Conservation (phyloP, 1,140 invertebrate species). For the Batillaria attramentaria region DNA sequence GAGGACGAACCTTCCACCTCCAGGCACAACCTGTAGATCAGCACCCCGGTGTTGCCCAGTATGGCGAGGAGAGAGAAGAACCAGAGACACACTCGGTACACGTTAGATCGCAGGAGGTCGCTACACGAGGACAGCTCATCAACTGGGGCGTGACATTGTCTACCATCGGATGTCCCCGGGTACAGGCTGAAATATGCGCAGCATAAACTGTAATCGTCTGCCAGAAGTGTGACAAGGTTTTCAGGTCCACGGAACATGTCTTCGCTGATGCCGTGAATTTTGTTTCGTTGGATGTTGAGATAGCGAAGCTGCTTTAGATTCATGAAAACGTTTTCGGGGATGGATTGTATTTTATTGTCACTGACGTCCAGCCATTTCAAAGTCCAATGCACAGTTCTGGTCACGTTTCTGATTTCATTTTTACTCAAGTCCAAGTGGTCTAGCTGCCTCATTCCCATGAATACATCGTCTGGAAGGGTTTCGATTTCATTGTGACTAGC, state of each 20-base stretch:
- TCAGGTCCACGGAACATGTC: conserved; percentile 36
- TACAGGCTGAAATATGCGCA: conserved; percentile 36
- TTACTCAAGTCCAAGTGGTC: conserved; percentile 30
- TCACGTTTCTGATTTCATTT: conserved; percentile 27
- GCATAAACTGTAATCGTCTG: conserved; percentile 46
- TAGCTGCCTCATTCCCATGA: too few relatives aligned
- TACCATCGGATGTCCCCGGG: conserved; percentile 17
- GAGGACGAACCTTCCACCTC: conserved; percentile 9
- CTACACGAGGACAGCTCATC: conserved; percentile 51
- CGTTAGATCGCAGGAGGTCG: conserved; percentile 37
- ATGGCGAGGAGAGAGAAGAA: conserved; percentile 39
- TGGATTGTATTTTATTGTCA: neutral
- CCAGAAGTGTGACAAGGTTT: conserved; percentile 31
- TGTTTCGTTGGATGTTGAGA: conserved; percentile 35
- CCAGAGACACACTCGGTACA: conserved; percentile 44
- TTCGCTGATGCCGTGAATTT: conserved; percentile 17
- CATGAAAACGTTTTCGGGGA: conserved; percentile 18
- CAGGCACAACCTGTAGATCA: conserved; percentile 37
- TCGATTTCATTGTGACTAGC: too few relatives aligned
- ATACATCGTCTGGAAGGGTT: too few relatives aligned
- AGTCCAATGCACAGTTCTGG: conserved; percentile 22
- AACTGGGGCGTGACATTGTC: conserved; percentile 40
- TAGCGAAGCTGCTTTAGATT: neutral
- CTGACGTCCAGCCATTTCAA: conserved; percentile 23
- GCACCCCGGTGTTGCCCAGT: conserved; percentile 45